Percentiles rank a stretch among this genome's conserved stretches.
Evolutionary conservation across 2,888 invertebrate genomes (phyloP).

Genomic region (Campaea margaritaria): DNA sequence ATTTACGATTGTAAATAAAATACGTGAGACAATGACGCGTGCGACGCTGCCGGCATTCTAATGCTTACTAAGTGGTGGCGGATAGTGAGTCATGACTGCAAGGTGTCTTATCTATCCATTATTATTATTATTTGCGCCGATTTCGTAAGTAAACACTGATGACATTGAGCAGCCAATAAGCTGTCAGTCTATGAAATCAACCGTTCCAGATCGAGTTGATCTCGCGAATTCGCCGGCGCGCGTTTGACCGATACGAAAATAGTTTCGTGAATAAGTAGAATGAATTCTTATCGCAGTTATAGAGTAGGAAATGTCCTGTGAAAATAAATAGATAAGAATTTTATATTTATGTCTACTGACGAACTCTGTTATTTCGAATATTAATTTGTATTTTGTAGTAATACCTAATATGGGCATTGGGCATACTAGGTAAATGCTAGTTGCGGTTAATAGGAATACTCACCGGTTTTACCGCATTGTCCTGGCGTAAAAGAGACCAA

Average conservation of each 20-base stretch:
- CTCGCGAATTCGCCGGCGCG: constrained; percentile 17
- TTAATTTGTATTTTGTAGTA: background rate
- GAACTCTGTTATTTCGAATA: background rate
- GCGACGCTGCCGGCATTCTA: constrained; percentile 65
- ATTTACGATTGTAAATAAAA: constrained; percentile 45
- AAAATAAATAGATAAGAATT: constrained; percentile 24
- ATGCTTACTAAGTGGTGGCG: constrained; percentile 68
- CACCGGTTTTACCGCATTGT: too few relatives aligned
- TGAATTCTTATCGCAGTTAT: constrained; percentile 17
- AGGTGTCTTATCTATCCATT: constrained; percentile 72
- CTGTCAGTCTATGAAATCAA: constrained; percentile 4
- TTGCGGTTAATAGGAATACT: too few relatives aligned
- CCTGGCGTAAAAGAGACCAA: too few relatives aligned
- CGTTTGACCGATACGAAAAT: constrained; percentile 29
- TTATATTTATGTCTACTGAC: constrained; percentile 10
- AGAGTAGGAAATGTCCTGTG: constrained; percentile 6
- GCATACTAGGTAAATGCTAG: too few relatives aligned
- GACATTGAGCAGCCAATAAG: constrained; percentile 38
- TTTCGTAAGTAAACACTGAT: constrained; percentile 57
- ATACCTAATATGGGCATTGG: too few relatives aligned
- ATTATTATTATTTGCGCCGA: constrained; percentile 40
- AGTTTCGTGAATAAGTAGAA: constrained; percentile 19
- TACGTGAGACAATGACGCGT: constrained; percentile 52
- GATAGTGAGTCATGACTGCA: constrained; percentile 66
- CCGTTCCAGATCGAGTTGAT: background rate